Percentiles rank a stretch among this genome's conserved stretches.
Evolutionary conservation across 2,888 invertebrate species (phyloP).

Genomic region (Seira sanloemensis): DNA sequence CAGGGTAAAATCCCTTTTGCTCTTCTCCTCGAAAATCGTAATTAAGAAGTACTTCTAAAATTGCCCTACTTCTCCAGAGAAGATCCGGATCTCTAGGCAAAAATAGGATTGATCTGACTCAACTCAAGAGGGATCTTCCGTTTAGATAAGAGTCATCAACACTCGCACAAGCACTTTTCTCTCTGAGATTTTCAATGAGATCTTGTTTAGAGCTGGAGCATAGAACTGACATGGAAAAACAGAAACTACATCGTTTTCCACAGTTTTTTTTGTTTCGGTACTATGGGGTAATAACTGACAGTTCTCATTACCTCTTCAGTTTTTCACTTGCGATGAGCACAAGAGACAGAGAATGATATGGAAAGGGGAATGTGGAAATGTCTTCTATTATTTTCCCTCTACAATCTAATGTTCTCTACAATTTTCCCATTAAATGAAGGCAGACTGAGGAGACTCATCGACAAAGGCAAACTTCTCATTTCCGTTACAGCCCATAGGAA

Average conservation of each 20-base stretch:
- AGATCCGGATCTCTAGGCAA: conserved; percentile 30
- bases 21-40: conserved; percentile 36
- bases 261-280: neutral
- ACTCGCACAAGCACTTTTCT: conserved; percentile 55
- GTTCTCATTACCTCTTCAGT: conserved; percentile 60
- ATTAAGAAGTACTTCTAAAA: conserved; percentile 52
- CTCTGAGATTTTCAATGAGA: conserved; percentile 51
- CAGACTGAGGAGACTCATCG: neutral
- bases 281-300: conserved; percentile 58
- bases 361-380: neutral
- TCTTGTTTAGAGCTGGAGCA: conserved; percentile 1
- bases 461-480: conserved; percentile 48
- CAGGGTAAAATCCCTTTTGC: neutral
- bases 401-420: neutral
- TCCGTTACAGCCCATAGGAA: conserved; percentile 35
- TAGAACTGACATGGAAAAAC: neutral
- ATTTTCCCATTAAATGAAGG: neutral
- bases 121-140: conserved; percentile 53
- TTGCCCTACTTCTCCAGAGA: conserved; percentile 50
- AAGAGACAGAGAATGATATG: neutral
- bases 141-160: conserved; percentile 59
- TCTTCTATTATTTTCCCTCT: neutral
- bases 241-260: neutral
- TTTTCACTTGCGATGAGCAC: conserved; percentile 34
- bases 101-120: conserved; percentile 53